Evolutionary conservation across 2,888 invertebrate species (phyloP).

Genomic region (Melikaiella ostensackeni): DNA sequence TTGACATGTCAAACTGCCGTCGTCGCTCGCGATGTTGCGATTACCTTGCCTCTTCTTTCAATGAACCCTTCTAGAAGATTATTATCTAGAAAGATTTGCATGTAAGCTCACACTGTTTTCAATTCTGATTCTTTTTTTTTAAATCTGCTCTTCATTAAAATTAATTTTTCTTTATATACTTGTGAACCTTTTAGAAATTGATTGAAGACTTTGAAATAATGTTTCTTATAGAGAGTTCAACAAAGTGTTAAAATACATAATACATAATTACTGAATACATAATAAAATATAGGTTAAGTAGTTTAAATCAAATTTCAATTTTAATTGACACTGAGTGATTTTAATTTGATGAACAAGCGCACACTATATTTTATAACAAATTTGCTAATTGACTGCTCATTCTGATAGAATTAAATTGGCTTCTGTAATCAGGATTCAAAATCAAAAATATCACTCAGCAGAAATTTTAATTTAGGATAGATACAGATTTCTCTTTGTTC

Average conservation of each 20-base stretch:
- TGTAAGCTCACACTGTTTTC: neutral
- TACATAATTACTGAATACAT: neutral
- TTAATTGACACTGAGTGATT: neutral
- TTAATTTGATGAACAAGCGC: neutral
- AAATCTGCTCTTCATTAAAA: neutral
- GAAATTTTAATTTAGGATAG: slow-evolving; percentile 5
- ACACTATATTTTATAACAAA: neutral
- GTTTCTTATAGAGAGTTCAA: neutral
- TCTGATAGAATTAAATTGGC: neutral
- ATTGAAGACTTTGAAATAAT: neutral
- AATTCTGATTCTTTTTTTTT: neutral
- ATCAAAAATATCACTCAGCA: neutral
- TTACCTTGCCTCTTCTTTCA: neutral
- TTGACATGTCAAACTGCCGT: neutral
- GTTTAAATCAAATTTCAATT: neutral
- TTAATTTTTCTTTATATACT: neutral
- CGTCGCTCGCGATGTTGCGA: neutral
- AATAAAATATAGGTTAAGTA: neutral
- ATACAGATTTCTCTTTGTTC: slow-evolving; percentile 27
- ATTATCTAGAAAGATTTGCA: slow-evolving; percentile 24
- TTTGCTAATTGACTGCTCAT: neutral
- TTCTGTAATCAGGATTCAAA: neutral
- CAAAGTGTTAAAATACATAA: neutral
- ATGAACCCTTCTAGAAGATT: slow-evolving; percentile 8
- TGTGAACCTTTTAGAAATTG: neutral